Conservation (phyloP, 2,113 vertebrate genomes). For the Austrofundulus limnaeus region DNA sequence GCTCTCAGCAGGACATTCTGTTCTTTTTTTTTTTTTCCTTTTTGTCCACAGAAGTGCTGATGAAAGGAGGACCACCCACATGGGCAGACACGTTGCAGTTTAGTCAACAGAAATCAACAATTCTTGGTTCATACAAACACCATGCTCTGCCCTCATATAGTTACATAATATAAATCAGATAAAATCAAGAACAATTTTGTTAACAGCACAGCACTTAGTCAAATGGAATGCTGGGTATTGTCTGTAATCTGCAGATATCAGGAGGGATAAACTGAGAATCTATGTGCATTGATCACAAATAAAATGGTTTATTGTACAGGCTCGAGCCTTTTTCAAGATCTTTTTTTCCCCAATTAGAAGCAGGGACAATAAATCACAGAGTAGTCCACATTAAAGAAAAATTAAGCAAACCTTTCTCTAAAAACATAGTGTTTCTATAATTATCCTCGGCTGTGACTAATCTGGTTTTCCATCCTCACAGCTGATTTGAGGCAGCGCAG, state of each 20-base stretch:
- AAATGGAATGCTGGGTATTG: neutral
- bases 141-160: neutral
- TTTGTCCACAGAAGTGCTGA: conserved; percentile 4
- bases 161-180: neutral
- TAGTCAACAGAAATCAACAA: conserved; percentile 4
- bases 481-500: conserved; percentile 27
- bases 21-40: conserved; percentile 12
- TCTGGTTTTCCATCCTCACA: conserved; percentile 17
- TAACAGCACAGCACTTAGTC: neutral
- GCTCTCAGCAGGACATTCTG: conserved; percentile 33
- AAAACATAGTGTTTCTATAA: neutral
- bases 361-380: neutral
- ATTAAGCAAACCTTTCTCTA: neutral
- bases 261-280: neutral
- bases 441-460: conserved; percentile 14
- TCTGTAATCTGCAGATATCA: neutral
- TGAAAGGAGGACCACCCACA: conserved; percentile 11
- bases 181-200: neutral
- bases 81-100: neutral
- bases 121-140: conserved; percentile 1
- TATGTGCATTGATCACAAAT: neutral
- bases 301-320: neutral
- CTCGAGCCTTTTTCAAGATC: neutral
- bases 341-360: neutral
- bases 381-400: neutral